Conservation (phyloP, 2,113 vertebrate species). For the Benthochromis sp. region DNA sequence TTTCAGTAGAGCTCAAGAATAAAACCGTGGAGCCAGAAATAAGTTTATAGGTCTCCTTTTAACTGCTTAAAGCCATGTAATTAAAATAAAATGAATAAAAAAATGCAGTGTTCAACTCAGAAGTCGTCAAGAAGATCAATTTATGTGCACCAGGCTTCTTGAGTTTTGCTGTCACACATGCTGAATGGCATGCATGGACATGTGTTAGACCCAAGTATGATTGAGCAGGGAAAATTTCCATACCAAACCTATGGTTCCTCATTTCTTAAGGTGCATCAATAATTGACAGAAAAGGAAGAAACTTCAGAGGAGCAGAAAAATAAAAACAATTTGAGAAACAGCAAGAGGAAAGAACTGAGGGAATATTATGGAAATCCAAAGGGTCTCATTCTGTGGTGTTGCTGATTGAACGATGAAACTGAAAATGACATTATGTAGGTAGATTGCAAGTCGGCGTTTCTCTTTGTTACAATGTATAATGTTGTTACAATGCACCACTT, state of each 20-base stretch:
- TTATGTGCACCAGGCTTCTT: neutral
- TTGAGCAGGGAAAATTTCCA: neutral
- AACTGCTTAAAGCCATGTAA: neutral
- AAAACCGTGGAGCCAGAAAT: neutral
- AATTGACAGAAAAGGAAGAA: neutral
- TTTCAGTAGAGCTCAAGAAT: neutral
- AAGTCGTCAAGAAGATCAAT: neutral
- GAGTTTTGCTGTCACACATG: neutral
- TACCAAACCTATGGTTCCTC: neutral
- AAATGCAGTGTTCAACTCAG: neutral
- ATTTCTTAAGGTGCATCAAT: neutral
- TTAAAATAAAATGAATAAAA: neutral
- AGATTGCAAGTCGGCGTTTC: neutral
- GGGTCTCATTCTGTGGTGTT: neutral
- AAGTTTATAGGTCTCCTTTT: neutral
- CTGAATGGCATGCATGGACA: neutral
- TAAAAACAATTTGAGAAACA: neutral
- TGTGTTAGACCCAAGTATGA: neutral
- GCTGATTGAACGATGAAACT: neutral
- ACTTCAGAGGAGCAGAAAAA: neutral
- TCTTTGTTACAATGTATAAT: neutral
- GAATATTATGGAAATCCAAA: neutral
- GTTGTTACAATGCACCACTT: neutral
- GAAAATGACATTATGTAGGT: neutral
- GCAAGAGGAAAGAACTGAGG: neutral